These are phyloP conservation scores for Aphelocoma coerulescens DNA, from an alignment of 2,113 vertebrate genomes.

Conservation along the genomic window DNA sequence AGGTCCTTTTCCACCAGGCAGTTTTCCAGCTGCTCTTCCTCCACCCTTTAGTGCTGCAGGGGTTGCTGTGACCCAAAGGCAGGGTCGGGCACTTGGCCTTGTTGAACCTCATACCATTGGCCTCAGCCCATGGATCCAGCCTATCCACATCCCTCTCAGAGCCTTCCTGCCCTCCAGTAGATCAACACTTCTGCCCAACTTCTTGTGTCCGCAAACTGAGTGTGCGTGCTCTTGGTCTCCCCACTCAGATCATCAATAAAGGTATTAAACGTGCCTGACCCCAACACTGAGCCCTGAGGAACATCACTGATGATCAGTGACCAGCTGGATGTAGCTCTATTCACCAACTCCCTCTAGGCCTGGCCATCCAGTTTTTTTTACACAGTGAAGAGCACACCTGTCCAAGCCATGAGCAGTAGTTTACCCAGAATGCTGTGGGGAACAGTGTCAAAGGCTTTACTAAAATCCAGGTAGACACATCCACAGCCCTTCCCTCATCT, in stretches of 20 bases:
- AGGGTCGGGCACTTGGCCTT: neutral
- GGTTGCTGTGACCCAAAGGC: neutral
- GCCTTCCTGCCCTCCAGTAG: neutral
- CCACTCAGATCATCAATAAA: neutral
- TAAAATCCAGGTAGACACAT: neutral
- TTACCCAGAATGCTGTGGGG: neutral
- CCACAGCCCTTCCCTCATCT: neutral
- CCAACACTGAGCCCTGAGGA: neutral
- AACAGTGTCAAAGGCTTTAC: neutral
- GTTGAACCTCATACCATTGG: neutral
- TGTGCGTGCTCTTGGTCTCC: neutral
- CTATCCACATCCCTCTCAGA: neutral
- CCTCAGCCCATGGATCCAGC: neutral
- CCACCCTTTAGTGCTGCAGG: neutral
- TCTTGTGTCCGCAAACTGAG: neutral
- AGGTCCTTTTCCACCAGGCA: neutral
- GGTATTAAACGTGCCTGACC: neutral
- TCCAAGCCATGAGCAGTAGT: neutral
- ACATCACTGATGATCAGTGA: neutral
- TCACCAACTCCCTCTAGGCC: neutral
- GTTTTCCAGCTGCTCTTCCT: neutral
- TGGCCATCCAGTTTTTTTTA: neutral
- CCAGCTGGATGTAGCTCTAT: neutral
- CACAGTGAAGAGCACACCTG: neutral
- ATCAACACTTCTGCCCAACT: neutral